Conservation (phyloP, 1,140 invertebrate species). For the Drosophila oshimai region DNA sequence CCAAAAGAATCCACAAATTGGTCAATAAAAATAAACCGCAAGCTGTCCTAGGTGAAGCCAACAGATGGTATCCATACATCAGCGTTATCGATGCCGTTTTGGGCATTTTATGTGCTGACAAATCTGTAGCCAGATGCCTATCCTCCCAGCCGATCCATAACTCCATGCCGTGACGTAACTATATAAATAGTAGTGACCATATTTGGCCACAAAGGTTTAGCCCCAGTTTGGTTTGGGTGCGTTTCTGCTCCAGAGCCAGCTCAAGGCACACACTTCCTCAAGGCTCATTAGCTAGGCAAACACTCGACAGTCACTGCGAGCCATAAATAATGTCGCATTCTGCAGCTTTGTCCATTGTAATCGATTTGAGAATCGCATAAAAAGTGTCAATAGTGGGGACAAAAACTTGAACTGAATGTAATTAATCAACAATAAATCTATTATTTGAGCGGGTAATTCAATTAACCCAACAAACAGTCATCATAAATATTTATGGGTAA, state of each 20-base stretch:
- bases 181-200: too few relatives aligned
- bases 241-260: not conserved
- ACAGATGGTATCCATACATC: conserved; percentile 30
- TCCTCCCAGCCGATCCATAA: conserved; percentile 36
- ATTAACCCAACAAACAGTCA: conserved; percentile 44
- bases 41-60: not conserved
- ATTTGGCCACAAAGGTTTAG: conserved; percentile 19
- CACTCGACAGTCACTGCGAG: not conserved
- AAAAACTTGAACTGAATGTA: conserved; percentile 55
- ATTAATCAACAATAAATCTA: conserved; percentile 69
- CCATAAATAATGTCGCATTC: conserved; percentile 46
- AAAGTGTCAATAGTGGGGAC: conserved; percentile 24
- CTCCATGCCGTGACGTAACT: conserved; percentile 30
- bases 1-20: conserved; percentile 12
- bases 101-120: conserved; percentile 31
- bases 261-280: conserved; percentile 30
- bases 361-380: conserved; percentile 39
- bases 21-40: conserved; percentile 6
- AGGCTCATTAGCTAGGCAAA: conserved; percentile 53
- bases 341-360: conserved; percentile 30
- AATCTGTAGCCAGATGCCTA: conserved; percentile 46
- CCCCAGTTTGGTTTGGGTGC: conserved; percentile 9
- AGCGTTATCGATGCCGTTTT: conserved; percentile 40
- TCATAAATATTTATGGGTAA: conserved; percentile 52
- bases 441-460: conserved; percentile 54